Conservation (phyloP, 92 coral and sea anemone species). For the Bergia puertoricense region DNA sequence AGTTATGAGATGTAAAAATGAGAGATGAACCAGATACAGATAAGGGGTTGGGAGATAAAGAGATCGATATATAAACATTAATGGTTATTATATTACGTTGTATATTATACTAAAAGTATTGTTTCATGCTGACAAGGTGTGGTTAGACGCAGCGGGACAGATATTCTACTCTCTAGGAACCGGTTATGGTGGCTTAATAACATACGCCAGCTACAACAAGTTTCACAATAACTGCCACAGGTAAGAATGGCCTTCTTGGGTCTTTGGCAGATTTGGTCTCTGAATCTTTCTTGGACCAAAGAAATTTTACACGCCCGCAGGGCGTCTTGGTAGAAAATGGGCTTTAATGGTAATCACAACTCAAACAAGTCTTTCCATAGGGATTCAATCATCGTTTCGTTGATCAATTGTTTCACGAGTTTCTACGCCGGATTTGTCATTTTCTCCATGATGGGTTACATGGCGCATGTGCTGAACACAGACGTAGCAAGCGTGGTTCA, state of each 20-base stretch:
- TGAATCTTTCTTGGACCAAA: neutral
- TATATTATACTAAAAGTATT: neutral
- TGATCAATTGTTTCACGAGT: conserved; percentile 87
- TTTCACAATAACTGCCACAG: conserved; percentile 81
- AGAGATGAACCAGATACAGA: neutral
- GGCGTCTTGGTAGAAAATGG: neutral
- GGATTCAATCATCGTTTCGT: conserved; percentile 82
- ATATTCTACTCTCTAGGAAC: conserved; percentile 92
- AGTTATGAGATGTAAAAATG: neutral
- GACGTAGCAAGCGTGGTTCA: conserved; percentile 72
- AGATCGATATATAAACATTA: too few relatives aligned
- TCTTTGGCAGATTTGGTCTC: neutral
- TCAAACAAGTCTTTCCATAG: conserved; percentile 33
- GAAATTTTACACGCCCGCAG: neutral
- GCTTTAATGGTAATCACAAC: neutral
- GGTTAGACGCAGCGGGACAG: conserved; percentile 96
- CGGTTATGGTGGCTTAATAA: conserved; percentile 92
- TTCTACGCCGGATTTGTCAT: conserved; percentile 93
- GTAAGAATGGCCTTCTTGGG: conserved; percentile 27
- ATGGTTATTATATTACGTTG: too few relatives aligned
- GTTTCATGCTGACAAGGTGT: conserved; percentile 52
- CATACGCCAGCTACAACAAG: conserved; percentile 91
- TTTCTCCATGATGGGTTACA: conserved; percentile 88
- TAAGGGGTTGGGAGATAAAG: neutral
- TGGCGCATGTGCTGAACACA: conserved; percentile 63